Base-by-base conservation (phyloP, 1,140 invertebrate genomes). In the Pachypsylla venusta region DNA sequence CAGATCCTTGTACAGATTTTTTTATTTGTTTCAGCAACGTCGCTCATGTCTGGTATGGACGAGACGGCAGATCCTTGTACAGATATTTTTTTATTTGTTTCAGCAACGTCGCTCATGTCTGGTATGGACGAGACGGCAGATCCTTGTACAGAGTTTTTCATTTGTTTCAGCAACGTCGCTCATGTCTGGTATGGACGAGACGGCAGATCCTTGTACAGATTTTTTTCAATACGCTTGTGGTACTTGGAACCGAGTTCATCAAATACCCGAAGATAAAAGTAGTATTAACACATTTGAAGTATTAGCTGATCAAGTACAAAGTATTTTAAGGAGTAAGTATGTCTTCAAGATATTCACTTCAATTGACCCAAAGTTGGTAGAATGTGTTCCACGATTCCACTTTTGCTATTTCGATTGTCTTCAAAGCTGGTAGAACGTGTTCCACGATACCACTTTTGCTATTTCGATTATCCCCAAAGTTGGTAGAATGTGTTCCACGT, bases 161-260 rank as follows among this genome's bases (percentile, higher is more conserved):
- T 64, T 64, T 63, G 26, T 64, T 65, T 40, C 73, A 94, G 90
- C 89, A 60, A 81, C 89, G 7, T 87, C 85, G 22, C 73, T 93
- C 62, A 73, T 94, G 62, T 79, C 81, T 14, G 87, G 86, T 20
- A 93, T 94, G 88, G 86, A 93, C 67, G 74, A 76, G 12, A 77
- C 74, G 0, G 81, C 81, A 0, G 81, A 90, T 68, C 90, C 91
- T 7, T 93, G 90, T 70, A 77, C 79, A 19, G 85, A 93, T 69
- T 93, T 93, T 73, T 93, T 90, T 73, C 85, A 90, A 71, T 93
- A 81, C 67, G 88, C 89, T 1, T 92, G 89, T 66, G 89, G 89
- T 1, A 82, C 84, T 1, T 94, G 90, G 89, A 93, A 93, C 69
- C 83, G 82, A 65, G 79, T 83, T 59, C 87, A 94, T 74, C 76